Percentiles rank a stretch among this genome's conserved stretches.
phyloP scores from a whole-genome alignment of 2,797 vertebrate genomes.

The Psittacula derbiana region DNA sequence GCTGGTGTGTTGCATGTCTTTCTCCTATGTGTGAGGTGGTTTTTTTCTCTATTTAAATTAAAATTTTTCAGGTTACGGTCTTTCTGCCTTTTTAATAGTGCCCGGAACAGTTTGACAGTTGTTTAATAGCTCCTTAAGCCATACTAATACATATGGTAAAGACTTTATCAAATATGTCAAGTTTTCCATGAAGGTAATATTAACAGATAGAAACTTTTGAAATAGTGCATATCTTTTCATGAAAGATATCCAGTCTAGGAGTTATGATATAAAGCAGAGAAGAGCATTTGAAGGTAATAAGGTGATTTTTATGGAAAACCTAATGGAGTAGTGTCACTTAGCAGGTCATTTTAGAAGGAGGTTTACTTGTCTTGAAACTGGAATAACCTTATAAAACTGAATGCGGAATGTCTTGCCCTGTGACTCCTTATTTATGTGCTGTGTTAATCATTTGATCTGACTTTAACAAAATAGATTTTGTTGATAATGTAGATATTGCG shows the following conservation, averaged over 20 bases:
- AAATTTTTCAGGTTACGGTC: neutral
- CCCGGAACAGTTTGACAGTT: neutral
- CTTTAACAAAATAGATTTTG: neutral
- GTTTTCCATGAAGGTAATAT: neutral
- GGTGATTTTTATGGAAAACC: neutral
- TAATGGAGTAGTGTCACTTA: neutral
- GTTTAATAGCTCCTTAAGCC: neutral
- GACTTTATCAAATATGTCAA: neutral
- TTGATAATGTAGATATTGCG: neutral
- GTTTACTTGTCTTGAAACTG: neutral
- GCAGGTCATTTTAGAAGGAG: neutral
- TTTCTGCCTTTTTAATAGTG: neutral
- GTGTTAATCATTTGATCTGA: neutral
- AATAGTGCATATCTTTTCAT: neutral
- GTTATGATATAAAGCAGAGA: neutral
- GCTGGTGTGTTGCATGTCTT: fast-evolving
- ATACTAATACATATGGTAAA: neutral
- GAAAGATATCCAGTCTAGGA: neutral
- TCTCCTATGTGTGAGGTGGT: fast-evolving
- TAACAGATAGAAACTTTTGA: neutral
- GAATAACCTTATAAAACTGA: neutral
- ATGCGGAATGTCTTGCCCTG: neutral
- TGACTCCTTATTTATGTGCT: neutral
- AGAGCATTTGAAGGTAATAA: neutral
- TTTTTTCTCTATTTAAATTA: neutral